Conservation (phyloP, 2,113 vertebrate species). For the Macheiramphus alcinus region DNA sequence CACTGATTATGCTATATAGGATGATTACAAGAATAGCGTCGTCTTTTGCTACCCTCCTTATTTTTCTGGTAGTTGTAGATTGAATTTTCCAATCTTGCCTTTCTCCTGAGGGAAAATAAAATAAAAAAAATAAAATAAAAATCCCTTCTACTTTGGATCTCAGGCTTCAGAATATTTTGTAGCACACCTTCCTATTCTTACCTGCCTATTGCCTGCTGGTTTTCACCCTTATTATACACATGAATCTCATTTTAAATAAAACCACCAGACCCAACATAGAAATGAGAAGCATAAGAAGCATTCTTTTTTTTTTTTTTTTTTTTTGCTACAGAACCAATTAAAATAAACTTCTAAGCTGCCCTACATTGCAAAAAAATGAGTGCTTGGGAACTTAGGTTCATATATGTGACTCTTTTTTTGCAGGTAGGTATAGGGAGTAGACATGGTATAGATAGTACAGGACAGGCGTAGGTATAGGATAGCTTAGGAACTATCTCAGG, state of each 20-base stretch:
- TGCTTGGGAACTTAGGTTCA: not conserved
- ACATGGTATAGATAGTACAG: rapidly evolving
- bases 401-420: not conserved
- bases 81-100: not conserved
- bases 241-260: not conserved
- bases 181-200: not conserved
- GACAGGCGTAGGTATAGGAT: not conserved
- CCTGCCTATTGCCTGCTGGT: not conserved
- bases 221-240: not conserved
- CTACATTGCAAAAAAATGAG: not conserved
- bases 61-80: not conserved
- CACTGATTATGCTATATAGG: not conserved
- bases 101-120: not conserved
- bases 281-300: not conserved
- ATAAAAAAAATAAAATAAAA: not conserved
- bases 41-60: not conserved
- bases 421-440: not conserved
- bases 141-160: not conserved
- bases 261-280: not conserved
- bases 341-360: not conserved
- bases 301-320: not conserved
- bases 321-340: not conserved
- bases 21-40: not conserved
- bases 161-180: not conserved
- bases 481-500: not conserved